phyloP scores from a whole-genome alignment of 2,113 vertebrate genomes.

The Cettia cetti region DNA sequence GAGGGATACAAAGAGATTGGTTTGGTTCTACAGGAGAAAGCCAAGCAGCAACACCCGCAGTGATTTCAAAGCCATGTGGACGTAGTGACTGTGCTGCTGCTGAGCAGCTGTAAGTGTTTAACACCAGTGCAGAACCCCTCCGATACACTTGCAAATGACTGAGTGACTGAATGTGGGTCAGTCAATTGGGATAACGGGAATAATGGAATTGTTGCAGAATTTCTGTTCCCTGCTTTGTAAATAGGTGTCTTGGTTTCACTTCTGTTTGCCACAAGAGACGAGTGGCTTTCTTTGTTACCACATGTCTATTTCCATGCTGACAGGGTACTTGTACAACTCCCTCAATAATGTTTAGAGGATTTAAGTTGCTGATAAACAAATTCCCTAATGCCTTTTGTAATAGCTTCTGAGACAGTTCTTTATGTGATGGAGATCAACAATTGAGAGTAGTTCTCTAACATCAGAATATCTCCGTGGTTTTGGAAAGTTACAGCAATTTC shows the following conservation, averaged over 20 bases:
- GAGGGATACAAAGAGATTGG: not conserved
- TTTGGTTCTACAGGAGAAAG: not conserved
- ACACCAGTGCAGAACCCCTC: not conserved
- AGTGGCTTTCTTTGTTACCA: not conserved
- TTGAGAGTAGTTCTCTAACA: not conserved
- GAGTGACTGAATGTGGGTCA: not conserved
- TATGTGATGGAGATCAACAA: not conserved
- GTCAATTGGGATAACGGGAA: not conserved
- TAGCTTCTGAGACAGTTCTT: not conserved
- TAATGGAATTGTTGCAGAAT: not conserved
- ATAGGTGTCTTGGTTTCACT: not conserved
- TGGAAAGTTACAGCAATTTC: not conserved
- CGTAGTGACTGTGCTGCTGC: not conserved
- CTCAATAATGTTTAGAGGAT: not conserved
- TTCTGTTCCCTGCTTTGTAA: not conserved
- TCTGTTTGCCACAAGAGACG: not conserved
- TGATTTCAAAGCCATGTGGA: not conserved
- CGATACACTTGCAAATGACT: not conserved
- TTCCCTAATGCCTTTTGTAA: not conserved
- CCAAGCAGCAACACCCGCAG: not conserved
- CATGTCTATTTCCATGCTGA: not conserved
- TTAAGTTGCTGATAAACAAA: not conserved
- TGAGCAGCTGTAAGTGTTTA: not conserved
- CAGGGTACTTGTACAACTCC: not conserved
- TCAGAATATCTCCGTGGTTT: not conserved